These are phyloP conservation scores for Argentina silus DNA, from an alignment of 2,797 vertebrate genomes.

Conservation along the genomic window DNA sequence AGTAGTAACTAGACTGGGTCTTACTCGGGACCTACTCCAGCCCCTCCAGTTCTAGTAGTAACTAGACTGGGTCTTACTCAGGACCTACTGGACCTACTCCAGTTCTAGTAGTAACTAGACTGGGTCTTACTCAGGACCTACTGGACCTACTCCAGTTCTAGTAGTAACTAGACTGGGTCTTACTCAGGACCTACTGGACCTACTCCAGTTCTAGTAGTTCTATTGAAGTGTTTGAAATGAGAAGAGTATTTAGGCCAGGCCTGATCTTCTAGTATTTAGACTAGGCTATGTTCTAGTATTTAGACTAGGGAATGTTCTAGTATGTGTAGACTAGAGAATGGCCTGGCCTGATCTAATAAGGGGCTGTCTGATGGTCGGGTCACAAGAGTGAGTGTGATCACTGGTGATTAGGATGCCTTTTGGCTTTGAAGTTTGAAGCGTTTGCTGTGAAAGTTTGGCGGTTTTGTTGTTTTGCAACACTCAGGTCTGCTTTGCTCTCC, in stretches of 20 bases:
- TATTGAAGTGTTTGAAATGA: neutral
- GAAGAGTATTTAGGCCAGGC: neutral
- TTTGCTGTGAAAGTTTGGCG: no score
- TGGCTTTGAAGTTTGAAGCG: neutral
- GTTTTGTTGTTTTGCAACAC: no score
- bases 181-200: conserved; percentile 15
- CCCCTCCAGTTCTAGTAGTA: no score
- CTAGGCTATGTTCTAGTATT: neutral
- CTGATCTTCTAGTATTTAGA: no score
- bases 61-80: no score
- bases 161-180: neutral
- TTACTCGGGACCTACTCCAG: no score
- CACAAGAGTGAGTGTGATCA: neutral
- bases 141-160: no score
- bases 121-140: neutral
- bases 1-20: no score
- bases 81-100: no score
- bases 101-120: no score
- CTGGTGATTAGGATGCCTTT: neutral
- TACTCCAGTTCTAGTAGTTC: neutral
- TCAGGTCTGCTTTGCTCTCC: neutral
- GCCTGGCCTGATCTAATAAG: neutral
- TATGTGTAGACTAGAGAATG: neutral
- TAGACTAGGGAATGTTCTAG: neutral
- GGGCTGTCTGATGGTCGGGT: neutral